Base-by-base conservation (phyloP, 2,888 invertebrate species). In the Lepeophtheirus nordmannii region DNA sequence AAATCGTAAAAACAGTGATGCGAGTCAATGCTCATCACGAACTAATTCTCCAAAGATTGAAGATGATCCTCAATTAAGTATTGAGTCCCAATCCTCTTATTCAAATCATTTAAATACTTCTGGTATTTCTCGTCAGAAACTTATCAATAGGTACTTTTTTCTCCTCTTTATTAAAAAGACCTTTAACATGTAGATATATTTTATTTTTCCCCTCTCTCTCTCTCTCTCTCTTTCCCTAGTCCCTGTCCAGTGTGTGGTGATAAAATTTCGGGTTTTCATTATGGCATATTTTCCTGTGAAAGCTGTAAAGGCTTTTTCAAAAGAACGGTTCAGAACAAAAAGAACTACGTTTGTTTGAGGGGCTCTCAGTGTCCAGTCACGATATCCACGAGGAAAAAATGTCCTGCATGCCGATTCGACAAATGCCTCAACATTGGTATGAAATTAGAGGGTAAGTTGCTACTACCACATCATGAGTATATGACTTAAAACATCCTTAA, bases 231-330 rank as follows among this genome's bases (percentile, higher is more conserved):
- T 7, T 30, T 5, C 30, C 30, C 30, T 30, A 90, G 91, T 71
- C 92, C 92, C 0, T 93, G 93, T 74, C 92, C 93, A 14, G 91
- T 93, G 67, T 93, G 93, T 76, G 91, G 90, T 3, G 93, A 93
- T 77, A 89, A 91, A 75, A 92, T 92, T 74, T 90, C 90, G 71
- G 92, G 96, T 38, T 96, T 94, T 78, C 96, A 96, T 77, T 96
- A 96, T 76, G 96, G 96, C 12, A 94, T 94, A 72, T 94, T 93
- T 79, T 93, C 92, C 12, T 96, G 96, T 78, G 96, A 96, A 75
- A 91, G 91, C 22, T 96, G 96, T 78, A 96, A 96, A 77, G 94
- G 94, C 1, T 96, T 96, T 79, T 96, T 96, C 80, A 96, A 96
- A 77, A 81, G 96, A 68, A 96, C 94, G 22, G 94, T 96, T n/a